phyloP scores from a whole-genome alignment of 37 sponge, comb jelly and placozoan genomes.

The Lycopodina hypogea region DNA sequence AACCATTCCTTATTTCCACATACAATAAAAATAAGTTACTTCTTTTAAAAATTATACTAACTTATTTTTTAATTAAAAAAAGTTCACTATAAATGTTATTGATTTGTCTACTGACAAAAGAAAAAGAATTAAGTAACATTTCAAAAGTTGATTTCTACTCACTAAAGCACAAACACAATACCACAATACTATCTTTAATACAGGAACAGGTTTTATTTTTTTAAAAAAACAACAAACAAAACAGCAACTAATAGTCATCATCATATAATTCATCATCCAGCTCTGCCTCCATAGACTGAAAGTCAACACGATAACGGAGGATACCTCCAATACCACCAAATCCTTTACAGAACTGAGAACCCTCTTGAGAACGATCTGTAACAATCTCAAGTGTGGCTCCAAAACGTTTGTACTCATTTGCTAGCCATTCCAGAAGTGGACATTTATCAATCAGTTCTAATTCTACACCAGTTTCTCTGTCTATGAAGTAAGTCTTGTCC shows the following conservation, averaged over 20 bases:
- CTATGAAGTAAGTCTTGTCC: conserved; percentile 88
- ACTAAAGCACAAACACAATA: too few species aligned
- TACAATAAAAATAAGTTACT: too few species aligned
- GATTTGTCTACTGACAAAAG: too few species aligned
- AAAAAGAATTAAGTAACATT: too few species aligned
- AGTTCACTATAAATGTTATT: too few species aligned
- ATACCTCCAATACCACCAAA: conserved; percentile 98
- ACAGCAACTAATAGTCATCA: conserved; percentile 87
- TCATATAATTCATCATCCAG: conserved; percentile 82
- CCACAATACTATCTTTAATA: too few species aligned
- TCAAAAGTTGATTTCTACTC: too few species aligned
- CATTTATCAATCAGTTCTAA: conserved; percentile 88
- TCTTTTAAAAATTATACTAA: too few species aligned
- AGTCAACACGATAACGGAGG: conserved; percentile 94
- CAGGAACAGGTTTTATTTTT: too few species aligned
- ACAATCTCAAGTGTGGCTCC: conserved; percentile 97
- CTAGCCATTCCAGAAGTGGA: conserved; percentile 94
- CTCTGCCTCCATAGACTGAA: conserved; percentile 90
- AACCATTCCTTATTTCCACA: too few species aligned
- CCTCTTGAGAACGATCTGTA: conserved; percentile 97
- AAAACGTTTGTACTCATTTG: conserved; percentile 95
- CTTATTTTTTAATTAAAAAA: too few species aligned
- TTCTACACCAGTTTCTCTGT: conserved; percentile 92
- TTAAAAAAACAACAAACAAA: too few species aligned
- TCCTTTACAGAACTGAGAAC: conserved; percentile 98